Base-by-base conservation (phyloP, 2,113 vertebrate genomes). In the Rhynchomys soricoides region DNA sequence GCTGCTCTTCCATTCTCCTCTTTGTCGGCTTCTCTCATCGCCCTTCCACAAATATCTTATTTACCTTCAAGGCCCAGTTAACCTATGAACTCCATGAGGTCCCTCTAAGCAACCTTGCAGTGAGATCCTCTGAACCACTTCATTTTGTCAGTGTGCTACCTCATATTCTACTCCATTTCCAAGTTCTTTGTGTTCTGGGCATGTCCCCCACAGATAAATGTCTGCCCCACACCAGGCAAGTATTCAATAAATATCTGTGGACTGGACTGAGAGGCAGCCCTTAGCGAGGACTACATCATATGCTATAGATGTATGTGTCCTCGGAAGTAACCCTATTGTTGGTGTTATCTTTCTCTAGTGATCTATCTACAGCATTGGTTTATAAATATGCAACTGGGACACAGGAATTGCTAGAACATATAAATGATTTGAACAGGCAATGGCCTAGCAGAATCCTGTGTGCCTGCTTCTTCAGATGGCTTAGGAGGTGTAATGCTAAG, bases 151-250 rank as follows among this genome's bases (percentile, higher is more conserved):
- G 37, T 74, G 78, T 12, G 6, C 13, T 29, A 34, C 5, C 55
- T 74, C n/a, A 73, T 1, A 70, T 11, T 52, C 62, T 81, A 48
- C 48, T 66, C 48, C 74, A 40, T 45, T 50, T 55, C 59, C 55
- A 52, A 64, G 55, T 78, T 94, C 75, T 92, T 90, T 82, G 57
- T 77, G 57, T 70, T 91, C 17, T 82, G 52, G 73, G 78, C 34
- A 12, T 74, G 31, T 68, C 12, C 12, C n/a, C 71, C 19, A 62
- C 15, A 70, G 40, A 48, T 73, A 37, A 11, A 57, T 59, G 16
- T 62, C 52, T 94, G 86, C 3, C 43, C 6, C 7, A 62, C 52
- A 73, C 2, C 52, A 68, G 79, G 52, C 59, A 89, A 89, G 78
- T 5, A 64, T 40, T 75, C n/a, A 92, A 16, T 64, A 57, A 91